Evolutionary conservation across 2,113 vertebrate genomes (phyloP).

Genomic region (Lepus timidus): DNA sequence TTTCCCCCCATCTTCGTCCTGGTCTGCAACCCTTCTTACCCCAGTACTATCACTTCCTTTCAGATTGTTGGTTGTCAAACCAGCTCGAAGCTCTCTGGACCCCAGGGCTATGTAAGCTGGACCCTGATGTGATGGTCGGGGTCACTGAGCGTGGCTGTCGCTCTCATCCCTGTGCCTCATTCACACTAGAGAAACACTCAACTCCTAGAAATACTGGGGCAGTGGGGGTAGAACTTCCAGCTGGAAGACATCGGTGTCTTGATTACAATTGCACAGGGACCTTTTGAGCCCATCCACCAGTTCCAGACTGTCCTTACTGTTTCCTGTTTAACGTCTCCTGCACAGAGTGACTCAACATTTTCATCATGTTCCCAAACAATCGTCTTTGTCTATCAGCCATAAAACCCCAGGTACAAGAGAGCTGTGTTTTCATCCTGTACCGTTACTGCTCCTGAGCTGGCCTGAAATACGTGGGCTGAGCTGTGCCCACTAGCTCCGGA

Average conservation of each 20-base stretch:
- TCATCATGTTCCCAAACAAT: neutral
- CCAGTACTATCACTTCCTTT: neutral
- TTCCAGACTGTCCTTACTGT: neutral
- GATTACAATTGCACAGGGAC: neutral
- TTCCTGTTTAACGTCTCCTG: neutral
- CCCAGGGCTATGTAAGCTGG: neutral
- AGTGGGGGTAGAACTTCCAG: neutral
- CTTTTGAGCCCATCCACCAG: neutral
- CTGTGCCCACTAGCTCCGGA: neutral
- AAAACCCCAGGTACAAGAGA: neutral
- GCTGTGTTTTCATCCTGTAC: neutral
- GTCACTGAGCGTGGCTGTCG: rapidly evolving
- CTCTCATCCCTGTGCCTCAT: neutral
- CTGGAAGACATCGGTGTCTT: neutral
- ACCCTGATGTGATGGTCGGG: neutral
- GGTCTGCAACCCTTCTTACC: neutral
- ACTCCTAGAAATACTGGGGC: neutral
- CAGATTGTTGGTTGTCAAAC: neutral
- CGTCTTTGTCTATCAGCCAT: neutral
- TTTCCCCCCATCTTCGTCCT: neutral
- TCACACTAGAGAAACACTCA: neutral
- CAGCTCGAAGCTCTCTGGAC: neutral
- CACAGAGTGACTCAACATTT: constrained; percentile 8
- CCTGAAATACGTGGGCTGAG: neutral
- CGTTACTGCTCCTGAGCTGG: neutral